Conservation (phyloP, 2,888 invertebrate genomes). For the Synergus itoensis region DNA sequence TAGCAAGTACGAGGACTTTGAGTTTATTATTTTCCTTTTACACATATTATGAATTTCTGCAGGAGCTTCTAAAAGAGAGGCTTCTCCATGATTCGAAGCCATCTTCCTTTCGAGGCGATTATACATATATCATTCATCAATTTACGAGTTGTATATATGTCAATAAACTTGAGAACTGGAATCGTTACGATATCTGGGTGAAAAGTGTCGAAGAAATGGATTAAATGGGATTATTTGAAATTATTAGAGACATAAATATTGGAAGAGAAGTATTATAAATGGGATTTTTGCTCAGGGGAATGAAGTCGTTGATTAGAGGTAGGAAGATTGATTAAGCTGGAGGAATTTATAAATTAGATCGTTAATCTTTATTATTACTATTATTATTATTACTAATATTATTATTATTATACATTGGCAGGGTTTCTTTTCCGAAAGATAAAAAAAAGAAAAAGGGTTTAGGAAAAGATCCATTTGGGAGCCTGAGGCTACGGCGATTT, state of each 20-base stretch:
- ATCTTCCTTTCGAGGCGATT: background rate
- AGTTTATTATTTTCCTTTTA: constrained; percentile 31
- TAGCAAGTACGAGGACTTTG: background rate
- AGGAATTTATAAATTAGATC: background rate
- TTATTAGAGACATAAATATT: background rate
- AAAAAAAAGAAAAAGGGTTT: background rate
- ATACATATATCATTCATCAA: background rate
- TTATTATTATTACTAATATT: no score
- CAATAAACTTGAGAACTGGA: background rate
- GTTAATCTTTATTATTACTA: no score
- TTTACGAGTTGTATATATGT: background rate
- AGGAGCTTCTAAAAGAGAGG: background rate
- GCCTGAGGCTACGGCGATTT: constrained; percentile 49
- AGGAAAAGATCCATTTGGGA: constrained; percentile 48
- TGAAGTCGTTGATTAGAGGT: background rate
- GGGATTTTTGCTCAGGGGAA: background rate
- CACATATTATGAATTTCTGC: constrained; percentile 23
- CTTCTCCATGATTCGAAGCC: background rate
- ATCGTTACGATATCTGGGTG: background rate
- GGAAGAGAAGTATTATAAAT: no score
- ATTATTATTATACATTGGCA: no score
- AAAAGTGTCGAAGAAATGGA: background rate
- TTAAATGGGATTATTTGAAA: background rate
- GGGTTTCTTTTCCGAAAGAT: no score
- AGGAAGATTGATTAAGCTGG: background rate